Conservation (phyloP, 2,888 invertebrate species). For the Drosophila tripunctata region DNA sequence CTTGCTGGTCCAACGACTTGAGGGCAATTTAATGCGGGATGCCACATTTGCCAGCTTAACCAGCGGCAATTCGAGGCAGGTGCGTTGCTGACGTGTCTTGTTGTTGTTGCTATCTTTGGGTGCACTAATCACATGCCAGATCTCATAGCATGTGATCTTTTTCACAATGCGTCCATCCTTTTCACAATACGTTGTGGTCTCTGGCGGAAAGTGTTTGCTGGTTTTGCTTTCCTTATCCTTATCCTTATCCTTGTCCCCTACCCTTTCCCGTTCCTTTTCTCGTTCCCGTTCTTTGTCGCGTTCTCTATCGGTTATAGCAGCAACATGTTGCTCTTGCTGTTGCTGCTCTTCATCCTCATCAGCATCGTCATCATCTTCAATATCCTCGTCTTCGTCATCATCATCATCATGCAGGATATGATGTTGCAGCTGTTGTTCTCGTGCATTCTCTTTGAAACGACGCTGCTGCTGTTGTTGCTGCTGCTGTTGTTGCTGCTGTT, state of each 20-base stretch:
- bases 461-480: constrained; percentile 29
- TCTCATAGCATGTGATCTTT: constrained; percentile 84
- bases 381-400: background rate
- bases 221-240: constrained; percentile 9
- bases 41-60: constrained; percentile 82
- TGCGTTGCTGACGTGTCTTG: constrained; percentile 66
- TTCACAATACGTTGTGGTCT: constrained; percentile 81
- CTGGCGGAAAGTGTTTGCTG: constrained; percentile 67
- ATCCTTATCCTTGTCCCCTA: too few species aligned
- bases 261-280: background rate
- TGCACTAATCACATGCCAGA: constrained; percentile 84
- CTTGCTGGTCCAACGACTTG: constrained; percentile 81
- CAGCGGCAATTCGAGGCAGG: constrained; percentile 80
- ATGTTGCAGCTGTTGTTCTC: constrained; percentile 24
- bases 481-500: constrained; percentile 1
- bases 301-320: too few species aligned
- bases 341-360: background rate
- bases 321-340: too few species aligned
- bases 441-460: constrained; percentile 58
- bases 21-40: constrained; percentile 78
- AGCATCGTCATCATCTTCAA: constrained; percentile 1
- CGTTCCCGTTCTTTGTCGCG: too few species aligned
- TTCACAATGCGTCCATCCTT: constrained; percentile 83
- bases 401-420: constrained; percentile 26
- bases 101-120: constrained; percentile 65